Conservation (phyloP, 2,113 vertebrate species). For the Verasper variegatus region DNA sequence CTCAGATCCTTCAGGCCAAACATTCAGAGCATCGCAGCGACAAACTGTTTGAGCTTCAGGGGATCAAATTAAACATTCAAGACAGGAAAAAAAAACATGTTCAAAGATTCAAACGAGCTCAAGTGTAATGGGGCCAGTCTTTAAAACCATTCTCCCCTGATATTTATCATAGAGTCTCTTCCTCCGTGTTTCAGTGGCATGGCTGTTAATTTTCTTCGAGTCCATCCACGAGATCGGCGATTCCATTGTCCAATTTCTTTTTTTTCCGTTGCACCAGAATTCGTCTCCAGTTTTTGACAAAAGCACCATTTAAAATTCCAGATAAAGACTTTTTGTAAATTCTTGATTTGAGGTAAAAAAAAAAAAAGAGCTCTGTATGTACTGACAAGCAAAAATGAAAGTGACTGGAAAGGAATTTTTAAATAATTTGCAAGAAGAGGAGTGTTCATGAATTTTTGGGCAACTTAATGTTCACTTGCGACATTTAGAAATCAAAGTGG, state of each 20-base stretch:
- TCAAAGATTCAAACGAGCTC: background rate
- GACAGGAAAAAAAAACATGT: slow-evolving; percentile 1
- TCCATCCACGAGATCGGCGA: slow-evolving; percentile 10
- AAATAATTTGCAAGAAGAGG: slow-evolving; percentile 20
- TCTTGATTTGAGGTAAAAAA: no score
- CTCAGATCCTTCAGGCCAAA: background rate
- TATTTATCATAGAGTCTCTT: slow-evolving; percentile 39
- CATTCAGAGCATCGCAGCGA: background rate
- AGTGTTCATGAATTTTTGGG: slow-evolving; percentile 24
- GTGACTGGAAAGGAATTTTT: background rate
- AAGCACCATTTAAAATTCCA: slow-evolving; percentile 24
- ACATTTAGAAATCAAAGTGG: slow-evolving; percentile 1
- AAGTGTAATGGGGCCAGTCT: slow-evolving; percentile 28
- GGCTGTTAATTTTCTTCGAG: background rate
- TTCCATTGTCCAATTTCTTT: slow-evolving; percentile 7
- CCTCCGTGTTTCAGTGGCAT: slow-evolving; percentile 19
- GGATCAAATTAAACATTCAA: background rate
- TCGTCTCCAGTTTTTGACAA: slow-evolving; percentile 3
- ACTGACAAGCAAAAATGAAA: background rate
- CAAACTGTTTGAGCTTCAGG: background rate
- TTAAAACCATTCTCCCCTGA: slow-evolving; percentile 36
- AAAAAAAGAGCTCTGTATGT: no score
- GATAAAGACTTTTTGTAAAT: background rate
- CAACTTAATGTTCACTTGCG: slow-evolving; percentile 33
- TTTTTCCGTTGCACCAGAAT: slow-evolving; percentile 15